Base-by-base conservation (phyloP, 1,140 invertebrate genomes). In the Ectropis grisescens region DNA sequence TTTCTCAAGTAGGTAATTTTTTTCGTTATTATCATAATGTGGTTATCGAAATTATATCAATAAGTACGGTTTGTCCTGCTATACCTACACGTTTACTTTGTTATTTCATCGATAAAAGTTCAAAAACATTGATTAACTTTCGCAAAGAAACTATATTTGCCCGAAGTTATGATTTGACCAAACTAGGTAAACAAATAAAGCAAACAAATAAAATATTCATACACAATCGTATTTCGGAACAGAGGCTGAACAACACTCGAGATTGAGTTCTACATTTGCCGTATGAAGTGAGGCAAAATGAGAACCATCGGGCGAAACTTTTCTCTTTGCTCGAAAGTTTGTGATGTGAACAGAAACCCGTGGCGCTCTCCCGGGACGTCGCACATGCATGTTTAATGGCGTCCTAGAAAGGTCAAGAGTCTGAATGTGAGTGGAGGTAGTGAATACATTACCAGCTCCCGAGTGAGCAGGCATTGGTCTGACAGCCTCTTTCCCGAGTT, bases 351-450 rank as follows among this genome's bases (percentile, higher is more conserved):
- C 55, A 58, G 56, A 49, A 57, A 49, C 44, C 51, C 47, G 54
- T 24, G 54, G 61, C 44, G 46, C 40, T 29, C 47, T 58, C 65
- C 61, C 33, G 62, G 58, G 65, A 59, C 47, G 39, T 39, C 41
- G 48, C 45, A 59, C 66, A 70, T 78, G 61, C 66, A 78, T 70
- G 59, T 71, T 75, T 75, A 72, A 78, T 78, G 56, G 56, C 59
- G 57, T 67, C 66, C 61, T 69, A 68, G 53, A 65, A 65, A 71
- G 70, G 72, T 78, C 70, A 75, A 70, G 60, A 62, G 58, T 57
- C 47, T 49, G 51, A 66, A 52, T 68, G 55, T 48, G 44, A 56
- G 55, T 53, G 51, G 48, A 61, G 55, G 58, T 47, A 64, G 65
- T 67, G 65, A 74, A 75, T 72, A 70, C 59, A 74, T 74, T 66